Conservation (phyloP, 2,888 invertebrate genomes). For the Tromatobia lineatoria region DNA sequence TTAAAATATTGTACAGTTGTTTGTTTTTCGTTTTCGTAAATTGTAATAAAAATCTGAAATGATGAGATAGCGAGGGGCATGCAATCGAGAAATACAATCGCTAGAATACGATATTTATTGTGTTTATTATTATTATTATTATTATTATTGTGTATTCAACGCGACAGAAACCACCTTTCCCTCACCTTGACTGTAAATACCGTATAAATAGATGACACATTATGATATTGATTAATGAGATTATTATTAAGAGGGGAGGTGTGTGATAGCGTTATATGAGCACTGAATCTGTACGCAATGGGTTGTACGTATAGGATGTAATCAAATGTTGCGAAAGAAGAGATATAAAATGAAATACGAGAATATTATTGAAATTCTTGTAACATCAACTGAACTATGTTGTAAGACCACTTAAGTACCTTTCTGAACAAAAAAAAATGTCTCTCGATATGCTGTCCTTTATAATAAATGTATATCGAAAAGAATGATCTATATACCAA, state of each 20-base stretch:
- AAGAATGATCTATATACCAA: conserved; percentile 27
- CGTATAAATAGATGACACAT: conserved; percentile 68
- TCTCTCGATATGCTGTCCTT: conserved; percentile 79
- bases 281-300: conserved; percentile 8
- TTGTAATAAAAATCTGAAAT: conserved; percentile 16
- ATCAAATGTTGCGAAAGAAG: conserved; percentile 53
- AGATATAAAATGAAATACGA: conserved; percentile 18
- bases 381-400: conserved; percentile 70
- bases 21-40: conserved; percentile 14
- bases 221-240: conserved; percentile 67
- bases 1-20: conserved; percentile 40
- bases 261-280: conserved; percentile 28
- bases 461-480: conserved; percentile 76
- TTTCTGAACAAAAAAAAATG: conserved; percentile 68
- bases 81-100: conserved; percentile 54
- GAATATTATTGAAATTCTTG: conserved; percentile 69
- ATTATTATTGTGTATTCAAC: conserved; percentile 46
- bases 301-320: conserved; percentile 27
- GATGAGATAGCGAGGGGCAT: conserved; percentile 21
- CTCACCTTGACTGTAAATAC: conserved; percentile 73
- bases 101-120: conserved; percentile 39
- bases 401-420: conserved; percentile 77
- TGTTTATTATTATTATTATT: conserved; percentile 43
- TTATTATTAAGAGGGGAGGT: conserved; percentile 61
- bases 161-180: conserved; percentile 42